Percentiles rank a stretch among this genome's conserved stretches.
These are phyloP conservation scores for Benthosema pterotum DNA, from an alignment of 2,797 vertebrate genomes.

Conservation along the genomic window DNA sequence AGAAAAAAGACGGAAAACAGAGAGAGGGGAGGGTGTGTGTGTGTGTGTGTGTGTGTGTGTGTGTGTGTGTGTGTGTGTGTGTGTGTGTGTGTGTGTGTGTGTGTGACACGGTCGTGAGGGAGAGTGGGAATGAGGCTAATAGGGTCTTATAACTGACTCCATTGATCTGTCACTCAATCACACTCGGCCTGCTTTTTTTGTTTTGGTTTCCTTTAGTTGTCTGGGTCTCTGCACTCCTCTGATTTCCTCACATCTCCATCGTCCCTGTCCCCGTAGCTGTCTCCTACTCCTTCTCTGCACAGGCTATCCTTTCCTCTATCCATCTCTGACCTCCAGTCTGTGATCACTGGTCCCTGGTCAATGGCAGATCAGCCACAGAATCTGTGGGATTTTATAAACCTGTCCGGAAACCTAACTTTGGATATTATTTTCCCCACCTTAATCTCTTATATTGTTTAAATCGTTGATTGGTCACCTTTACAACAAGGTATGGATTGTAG, in stretches of 20 bases:
- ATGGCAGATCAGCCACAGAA: background rate
- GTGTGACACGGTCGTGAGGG: too few species aligned
- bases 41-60: too few species aligned
- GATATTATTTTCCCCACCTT: too few species aligned
- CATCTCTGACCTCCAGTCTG: background rate
- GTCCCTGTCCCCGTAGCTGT: slow-evolving; percentile 1
- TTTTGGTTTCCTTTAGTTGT: background rate
- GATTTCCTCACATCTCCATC: background rate
- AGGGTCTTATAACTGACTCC: slow-evolving; percentile 23
- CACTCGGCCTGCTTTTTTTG: background rate
- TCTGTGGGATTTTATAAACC: too few species aligned
- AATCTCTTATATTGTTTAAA: too few species aligned
- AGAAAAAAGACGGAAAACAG: slow-evolving; percentile 34
- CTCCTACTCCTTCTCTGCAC: slow-evolving; percentile 1
- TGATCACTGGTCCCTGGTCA: slow-evolving; percentile 16
- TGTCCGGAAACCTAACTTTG: too few species aligned
- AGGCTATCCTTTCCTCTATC: slow-evolving; percentile 11
- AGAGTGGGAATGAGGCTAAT: background rate
- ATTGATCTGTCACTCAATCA: slow-evolving; percentile 46
- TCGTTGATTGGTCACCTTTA: too few species aligned
- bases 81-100: too few species aligned
- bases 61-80: too few species aligned
- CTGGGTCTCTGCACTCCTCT: background rate
- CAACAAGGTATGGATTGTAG: too few species aligned
- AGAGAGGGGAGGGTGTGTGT: slow-evolving; percentile 2